A percentile compares a stretch with the other conserved stretches of the same genome.
Conservation (phyloP, 1,140 invertebrate species). For the Phocides pigmalion region DNA sequence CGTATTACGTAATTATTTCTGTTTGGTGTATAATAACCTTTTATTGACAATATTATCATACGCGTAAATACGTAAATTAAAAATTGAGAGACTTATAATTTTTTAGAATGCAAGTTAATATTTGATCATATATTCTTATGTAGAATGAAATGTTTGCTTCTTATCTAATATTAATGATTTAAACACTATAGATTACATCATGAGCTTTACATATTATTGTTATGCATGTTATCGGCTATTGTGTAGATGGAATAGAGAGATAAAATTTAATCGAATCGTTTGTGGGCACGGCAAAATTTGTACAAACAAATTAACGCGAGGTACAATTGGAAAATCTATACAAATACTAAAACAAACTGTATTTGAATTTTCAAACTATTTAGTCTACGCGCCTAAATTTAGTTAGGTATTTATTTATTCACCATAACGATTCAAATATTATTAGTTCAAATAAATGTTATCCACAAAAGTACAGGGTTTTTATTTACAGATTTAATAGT, state of each 20-base stretch:
- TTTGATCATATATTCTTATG: slow-evolving; percentile 12
- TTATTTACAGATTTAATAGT: neutral
- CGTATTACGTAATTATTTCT: slow-evolving; percentile 66
- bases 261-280: slow-evolving; percentile 67
- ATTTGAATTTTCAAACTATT: slow-evolving; percentile 47
- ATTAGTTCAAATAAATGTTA: slow-evolving; percentile 11
- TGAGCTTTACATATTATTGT: slow-evolving; percentile 42
- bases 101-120: no score
- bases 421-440: slow-evolving; percentile 33
- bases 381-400: slow-evolving; percentile 31
- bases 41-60: neutral
- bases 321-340: slow-evolving; percentile 64
- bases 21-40: slow-evolving; percentile 49
- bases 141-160: neutral
- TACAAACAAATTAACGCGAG: slow-evolving; percentile 69
- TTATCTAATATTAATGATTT: slow-evolving; percentile 15
- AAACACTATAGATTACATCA: slow-evolving; percentile 16
- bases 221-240: slow-evolving; percentile 40
- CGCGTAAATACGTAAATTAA: no score
- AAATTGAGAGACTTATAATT: no score
- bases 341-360: slow-evolving; percentile 55
- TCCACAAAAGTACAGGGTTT: neutral
- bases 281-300: slow-evolving; percentile 57
- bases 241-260: slow-evolving; percentile 49
- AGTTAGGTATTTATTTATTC: slow-evolving; percentile 31